These are phyloP conservation scores for Porites cylindrica DNA, from an alignment of 92 coral and sea anemone species.

Conservation along the genomic window DNA sequence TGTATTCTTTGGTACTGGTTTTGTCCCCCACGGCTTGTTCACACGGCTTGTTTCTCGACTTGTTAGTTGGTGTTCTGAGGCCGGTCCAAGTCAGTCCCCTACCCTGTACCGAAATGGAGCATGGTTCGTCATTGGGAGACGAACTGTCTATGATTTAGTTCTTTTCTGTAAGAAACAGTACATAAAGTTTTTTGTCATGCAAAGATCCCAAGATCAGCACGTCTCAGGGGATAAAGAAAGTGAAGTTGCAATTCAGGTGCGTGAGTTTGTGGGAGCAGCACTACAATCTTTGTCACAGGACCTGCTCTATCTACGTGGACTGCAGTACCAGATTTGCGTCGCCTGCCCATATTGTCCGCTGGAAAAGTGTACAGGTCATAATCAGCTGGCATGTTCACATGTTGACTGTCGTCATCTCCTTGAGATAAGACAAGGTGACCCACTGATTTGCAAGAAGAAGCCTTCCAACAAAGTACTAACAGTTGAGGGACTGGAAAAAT, in stretches of 20 bases:
- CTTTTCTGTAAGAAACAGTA: not conserved
- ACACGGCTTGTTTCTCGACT: not conserved
- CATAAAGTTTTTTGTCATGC: not conserved
- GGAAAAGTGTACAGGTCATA: not conserved
- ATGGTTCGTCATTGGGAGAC: not conserved
- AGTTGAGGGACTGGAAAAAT: conserved; percentile 8
- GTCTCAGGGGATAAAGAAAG: not conserved
- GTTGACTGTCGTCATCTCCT: conserved; percentile 15
- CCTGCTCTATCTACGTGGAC: not conserved
- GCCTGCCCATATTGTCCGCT: conserved; percentile 6
- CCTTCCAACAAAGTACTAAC: not conserved
- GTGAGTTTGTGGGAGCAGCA: not conserved
- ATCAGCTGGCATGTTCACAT: not conserved
- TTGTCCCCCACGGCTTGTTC: conserved; percentile 7
- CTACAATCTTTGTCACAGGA: not conserved
- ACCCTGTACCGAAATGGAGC: not conserved
- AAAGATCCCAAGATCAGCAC: not conserved
- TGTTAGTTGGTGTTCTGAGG: not conserved
- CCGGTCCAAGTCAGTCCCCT: not conserved
- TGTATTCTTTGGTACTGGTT: not conserved
- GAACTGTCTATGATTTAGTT: not conserved
- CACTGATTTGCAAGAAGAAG: not conserved
- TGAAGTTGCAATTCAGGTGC: not conserved
- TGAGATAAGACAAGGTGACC: not conserved
- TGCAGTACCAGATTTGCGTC: not conserved